Percentiles rank a stretch among this genome's conserved stretches.
These are phyloP conservation scores for Himalopsyche tibetana DNA, from an alignment of 2,888 invertebrate species.

Conservation along the genomic window DNA sequence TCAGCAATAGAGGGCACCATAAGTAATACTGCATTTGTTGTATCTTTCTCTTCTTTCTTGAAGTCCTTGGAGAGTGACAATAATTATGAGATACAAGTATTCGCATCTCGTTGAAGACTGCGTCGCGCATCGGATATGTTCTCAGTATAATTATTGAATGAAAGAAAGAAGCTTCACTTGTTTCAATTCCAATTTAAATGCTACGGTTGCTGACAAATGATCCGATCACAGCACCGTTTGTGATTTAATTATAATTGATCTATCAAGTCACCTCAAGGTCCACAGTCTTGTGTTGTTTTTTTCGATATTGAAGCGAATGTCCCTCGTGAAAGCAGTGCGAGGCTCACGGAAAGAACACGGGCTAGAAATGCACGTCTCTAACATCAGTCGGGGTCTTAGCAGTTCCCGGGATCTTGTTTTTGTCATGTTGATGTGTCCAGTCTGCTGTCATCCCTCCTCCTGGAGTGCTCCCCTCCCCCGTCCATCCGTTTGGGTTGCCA, in stretches of 20 bases:
- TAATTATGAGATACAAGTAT: no score
- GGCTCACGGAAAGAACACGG: conserved; percentile 58
- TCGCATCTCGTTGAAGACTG: no score
- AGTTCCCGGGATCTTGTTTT: conserved; percentile 81
- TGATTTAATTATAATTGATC: not conserved
- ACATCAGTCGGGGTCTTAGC: conserved; percentile 92
- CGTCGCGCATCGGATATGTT: no score
- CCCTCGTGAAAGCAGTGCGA: not conserved
- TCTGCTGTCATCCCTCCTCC: conserved; percentile 66
- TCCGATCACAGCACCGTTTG: not conserved
- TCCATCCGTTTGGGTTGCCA: conserved; percentile 74
- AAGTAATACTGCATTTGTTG: conserved; percentile 17
- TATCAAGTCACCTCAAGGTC: not conserved
- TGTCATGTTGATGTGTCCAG: conserved; percentile 74
- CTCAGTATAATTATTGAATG: no score
- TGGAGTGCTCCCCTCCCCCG: conserved; percentile 66
- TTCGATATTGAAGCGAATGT: not conserved
- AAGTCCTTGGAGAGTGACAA: no score
- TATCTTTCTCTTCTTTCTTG: no score
- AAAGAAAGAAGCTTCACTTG: no score
- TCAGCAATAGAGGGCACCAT: conserved; percentile 3
- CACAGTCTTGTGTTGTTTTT: not conserved
- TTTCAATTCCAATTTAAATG: not conserved
- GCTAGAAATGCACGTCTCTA: conserved; percentile 87
- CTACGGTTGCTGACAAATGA: not conserved